These are phyloP conservation scores for Drosophila merina DNA, from an alignment of 2,888 invertebrate species.

Conservation along the genomic window DNA sequence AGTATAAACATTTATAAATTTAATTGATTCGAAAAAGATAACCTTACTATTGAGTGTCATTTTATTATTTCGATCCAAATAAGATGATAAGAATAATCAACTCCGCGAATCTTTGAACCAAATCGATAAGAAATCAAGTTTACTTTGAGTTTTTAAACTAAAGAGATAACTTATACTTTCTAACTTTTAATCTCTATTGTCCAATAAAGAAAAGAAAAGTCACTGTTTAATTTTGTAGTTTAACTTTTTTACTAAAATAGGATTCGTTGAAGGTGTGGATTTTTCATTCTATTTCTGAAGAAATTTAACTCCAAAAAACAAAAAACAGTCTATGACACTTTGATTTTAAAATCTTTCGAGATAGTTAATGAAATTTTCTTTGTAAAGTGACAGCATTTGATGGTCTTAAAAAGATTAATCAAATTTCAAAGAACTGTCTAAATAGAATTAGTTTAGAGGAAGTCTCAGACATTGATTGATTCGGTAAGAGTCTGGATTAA, in stretches of 20 bases:
- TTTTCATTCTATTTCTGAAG: no score
- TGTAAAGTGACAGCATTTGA: background rate
- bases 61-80: background rate
- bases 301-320: no score
- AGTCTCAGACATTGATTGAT: constrained; percentile 1
- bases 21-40: background rate
- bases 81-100: background rate
- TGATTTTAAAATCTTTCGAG: background rate
- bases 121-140: background rate
- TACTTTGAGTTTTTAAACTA: background rate
- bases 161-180: background rate
- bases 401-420: background rate
- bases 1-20: background rate
- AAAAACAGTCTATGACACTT: no score
- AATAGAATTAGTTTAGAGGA: background rate
- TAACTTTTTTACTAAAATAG: background rate
- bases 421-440: background rate
- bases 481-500: background rate
- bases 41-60: background rate
- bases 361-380: background rate
- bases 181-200: background rate
- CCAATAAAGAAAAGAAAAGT: background rate
- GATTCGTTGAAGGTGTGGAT: background rate
- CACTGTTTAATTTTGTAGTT: background rate
- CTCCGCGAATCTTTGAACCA: background rate